Evolutionary conservation across 2,797 vertebrate species (phyloP), one percentile per base, ranked within the genome.

Genomic region (Columba guinea): DNA sequence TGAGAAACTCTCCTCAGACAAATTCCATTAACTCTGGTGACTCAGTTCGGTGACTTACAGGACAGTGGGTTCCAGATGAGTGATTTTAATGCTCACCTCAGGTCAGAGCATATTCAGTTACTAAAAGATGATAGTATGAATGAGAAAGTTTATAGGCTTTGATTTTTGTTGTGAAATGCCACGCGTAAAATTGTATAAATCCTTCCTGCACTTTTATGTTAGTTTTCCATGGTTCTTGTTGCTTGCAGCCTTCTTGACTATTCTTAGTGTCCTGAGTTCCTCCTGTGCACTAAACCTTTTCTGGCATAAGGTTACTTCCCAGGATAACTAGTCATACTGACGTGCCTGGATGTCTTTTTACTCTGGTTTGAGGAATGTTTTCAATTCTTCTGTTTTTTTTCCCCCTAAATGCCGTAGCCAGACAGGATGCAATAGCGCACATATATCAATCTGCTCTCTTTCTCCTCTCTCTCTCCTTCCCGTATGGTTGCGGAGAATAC

Each of bases 201-300:
- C 51, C 63, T 83, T 60, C 41, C 48, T 63, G 65, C 4, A 4
- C 55, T 84, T 79, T 17, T 26, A 23, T 34, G 32, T 55, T 44
- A 0, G 1, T 46, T 90, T 86, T 77, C 39, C 44, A 64, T 84
- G 91, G 83, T 83, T 93, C 90, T 63, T 86, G 59, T 94, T 95
- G 77, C 83, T 95, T 79, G 80, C 75, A 23, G 37, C 82, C 73
- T 84, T 51, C 92, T 93, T 95, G 55, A 63, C 81, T 97, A 95
- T 95, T 97, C 88, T 77, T 77, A 82, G 92, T 82, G 92, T 96
- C 90, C 89, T 16, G 56, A 94, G 96, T 96, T 97, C 76, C 76
- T 95, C 86, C 87, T 26, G 8, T 88, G 89, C 83, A 74, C 94
- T 96, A 64, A 84, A 67, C 77, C 78, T 92, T 76, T 51, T 94